phyloP scores from a whole-genome alignment of 2,888 invertebrate genomes.

The Antheraea yamamai region DNA sequence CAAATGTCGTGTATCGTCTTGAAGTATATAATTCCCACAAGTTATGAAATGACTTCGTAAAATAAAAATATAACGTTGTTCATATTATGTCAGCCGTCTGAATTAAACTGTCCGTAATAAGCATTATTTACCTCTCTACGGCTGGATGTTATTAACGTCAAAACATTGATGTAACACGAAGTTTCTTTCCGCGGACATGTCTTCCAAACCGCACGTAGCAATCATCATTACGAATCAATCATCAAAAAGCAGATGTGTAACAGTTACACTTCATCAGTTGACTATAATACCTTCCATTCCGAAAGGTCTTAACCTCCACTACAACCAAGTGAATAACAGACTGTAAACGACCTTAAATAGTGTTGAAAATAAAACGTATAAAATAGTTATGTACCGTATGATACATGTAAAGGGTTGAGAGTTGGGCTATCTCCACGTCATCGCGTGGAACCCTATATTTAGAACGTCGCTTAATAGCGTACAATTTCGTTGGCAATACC shows the following conservation, averaged over 20 bases:
- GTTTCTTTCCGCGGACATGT: constrained; percentile 60
- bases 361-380: constrained; percentile 32
- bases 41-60: neutral
- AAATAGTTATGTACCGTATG: constrained; percentile 37
- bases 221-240: constrained; percentile 40
- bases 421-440: constrained; percentile 61
- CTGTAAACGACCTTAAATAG: constrained; percentile 29
- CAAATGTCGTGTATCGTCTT: neutral
- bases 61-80: neutral
- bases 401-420: constrained; percentile 58
- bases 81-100: constrained; percentile 45
- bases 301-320: constrained; percentile 23
- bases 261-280: constrained; percentile 70
- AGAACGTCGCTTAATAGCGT: constrained; percentile 78
- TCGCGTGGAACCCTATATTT: constrained; percentile 72
- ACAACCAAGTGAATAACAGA: constrained; percentile 27
- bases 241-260: constrained; percentile 62
- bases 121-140: constrained; percentile 57
- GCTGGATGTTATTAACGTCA: constrained; percentile 67
- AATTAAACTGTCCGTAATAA: constrained; percentile 66
- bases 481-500: constrained; percentile 77
- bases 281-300: constrained; percentile 47
- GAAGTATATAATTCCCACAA: neutral
- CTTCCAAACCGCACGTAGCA: constrained; percentile 65
- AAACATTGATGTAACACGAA: constrained; percentile 59